Conservation (phyloP, 30 jellyfish, hydroid and myxozoan species). For the Catostylus mosaicus region DNA sequence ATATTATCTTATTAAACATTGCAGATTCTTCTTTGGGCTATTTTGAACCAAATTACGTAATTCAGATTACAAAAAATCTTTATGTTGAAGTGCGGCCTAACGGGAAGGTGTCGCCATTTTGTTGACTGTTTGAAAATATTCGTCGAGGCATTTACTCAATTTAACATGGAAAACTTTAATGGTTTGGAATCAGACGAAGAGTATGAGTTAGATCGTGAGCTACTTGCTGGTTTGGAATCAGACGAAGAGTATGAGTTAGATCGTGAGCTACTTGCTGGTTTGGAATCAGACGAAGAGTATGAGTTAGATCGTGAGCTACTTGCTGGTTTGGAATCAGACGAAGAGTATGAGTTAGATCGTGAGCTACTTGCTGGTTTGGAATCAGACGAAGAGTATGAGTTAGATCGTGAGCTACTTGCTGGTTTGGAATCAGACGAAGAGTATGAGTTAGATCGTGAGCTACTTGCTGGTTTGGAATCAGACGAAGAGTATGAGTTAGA, state of each 20-base stretch:
- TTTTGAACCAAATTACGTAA: too few species aligned
- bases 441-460: background rate
- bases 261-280: constrained; percentile 22
- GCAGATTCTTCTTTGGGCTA: too few species aligned
- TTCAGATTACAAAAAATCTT: background rate
- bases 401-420: constrained; percentile 12
- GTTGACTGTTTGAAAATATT: background rate
- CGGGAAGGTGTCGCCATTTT: background rate
- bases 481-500: too few species aligned
- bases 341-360: background rate
- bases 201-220: constrained; percentile 11
- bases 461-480: constrained; percentile 42
- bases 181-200: constrained; percentile 24
- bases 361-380: constrained; percentile 31
- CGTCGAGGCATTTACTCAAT: background rate
- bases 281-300: too few species aligned
- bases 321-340: too few species aligned
- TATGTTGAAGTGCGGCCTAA: background rate
- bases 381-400: too few species aligned
- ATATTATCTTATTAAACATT: too few species aligned
- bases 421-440: too few species aligned
- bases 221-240: constrained; percentile 42
- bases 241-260: too few species aligned
- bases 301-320: background rate
- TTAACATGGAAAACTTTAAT: constrained; percentile 19